Percentiles rank a stretch among this genome's conserved stretches.
Evolutionary conservation across 2,888 invertebrate genomes (phyloP).

Genomic region (Lomographa bimaculata): DNA sequence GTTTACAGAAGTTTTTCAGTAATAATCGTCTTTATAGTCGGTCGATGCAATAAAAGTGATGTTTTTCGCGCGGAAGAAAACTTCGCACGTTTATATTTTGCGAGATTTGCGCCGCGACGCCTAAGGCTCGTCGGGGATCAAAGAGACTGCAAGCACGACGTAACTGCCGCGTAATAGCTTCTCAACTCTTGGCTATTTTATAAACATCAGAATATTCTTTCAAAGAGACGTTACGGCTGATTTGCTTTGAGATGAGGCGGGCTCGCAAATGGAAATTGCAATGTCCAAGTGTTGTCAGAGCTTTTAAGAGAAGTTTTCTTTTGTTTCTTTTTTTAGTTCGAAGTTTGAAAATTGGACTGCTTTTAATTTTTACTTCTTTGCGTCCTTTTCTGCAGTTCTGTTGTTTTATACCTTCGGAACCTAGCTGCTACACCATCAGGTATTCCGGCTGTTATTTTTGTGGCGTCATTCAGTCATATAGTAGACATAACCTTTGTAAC

Average conservation of each 20-base stretch:
- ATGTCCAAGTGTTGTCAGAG: slow-evolving; percentile 4
- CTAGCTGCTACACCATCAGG: too few relatives aligned
- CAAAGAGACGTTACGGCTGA: slow-evolving; percentile 1
- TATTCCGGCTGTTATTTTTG: too few relatives aligned
- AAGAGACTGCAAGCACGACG: slow-evolving; percentile 19
- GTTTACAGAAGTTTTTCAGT: too few relatives aligned
- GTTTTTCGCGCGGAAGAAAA: too few relatives aligned
- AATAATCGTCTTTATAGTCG: too few relatives aligned
- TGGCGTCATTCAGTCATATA: too few relatives aligned
- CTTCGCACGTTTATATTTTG: too few relatives aligned
- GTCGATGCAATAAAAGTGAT: not conserved
- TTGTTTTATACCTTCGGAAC: too few relatives aligned
- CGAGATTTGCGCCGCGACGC: slow-evolving; percentile 15
- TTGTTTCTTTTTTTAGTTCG: not conserved
- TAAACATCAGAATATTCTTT: slow-evolving; percentile 10
- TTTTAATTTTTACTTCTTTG: too few relatives aligned
- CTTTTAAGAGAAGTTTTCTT: not conserved
- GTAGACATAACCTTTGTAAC: too few relatives aligned
- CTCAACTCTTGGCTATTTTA: slow-evolving; percentile 16
- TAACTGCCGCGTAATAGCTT: slow-evolving; percentile 22
- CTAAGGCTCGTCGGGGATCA: slow-evolving; percentile 18
- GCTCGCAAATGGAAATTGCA: slow-evolving; percentile 9
- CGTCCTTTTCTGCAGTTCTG: too few relatives aligned
- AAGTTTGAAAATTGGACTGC: too few relatives aligned
- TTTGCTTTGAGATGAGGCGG: slow-evolving; percentile 6